These are phyloP conservation scores for Petrolisthes cinctipes DNA, from an alignment of 2,888 invertebrate species.

Conservation along the genomic window DNA sequence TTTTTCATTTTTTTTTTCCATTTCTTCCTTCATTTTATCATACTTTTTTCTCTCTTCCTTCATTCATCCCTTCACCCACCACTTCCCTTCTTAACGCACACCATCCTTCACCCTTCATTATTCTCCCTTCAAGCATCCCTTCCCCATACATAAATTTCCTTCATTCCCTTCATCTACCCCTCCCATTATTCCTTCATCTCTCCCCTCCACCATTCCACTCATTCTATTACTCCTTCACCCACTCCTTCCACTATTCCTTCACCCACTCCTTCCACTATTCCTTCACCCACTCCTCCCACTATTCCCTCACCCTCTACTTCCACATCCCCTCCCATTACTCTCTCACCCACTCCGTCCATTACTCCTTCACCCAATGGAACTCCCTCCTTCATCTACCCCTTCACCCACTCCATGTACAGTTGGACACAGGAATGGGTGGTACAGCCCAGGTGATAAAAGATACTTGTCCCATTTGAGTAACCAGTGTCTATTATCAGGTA, in stretches of 20 bases:
- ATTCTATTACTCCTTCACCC: no score
- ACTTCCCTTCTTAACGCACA: neutral
- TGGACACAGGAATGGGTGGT: no score
- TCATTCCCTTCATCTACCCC: neutral
- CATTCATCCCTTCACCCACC: neutral
- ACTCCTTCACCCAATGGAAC: neutral
- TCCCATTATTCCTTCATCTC: slow-evolving; percentile 3
- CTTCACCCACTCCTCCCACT: neutral
- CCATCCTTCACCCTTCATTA: slow-evolving; percentile 3
- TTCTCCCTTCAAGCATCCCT: neutral
- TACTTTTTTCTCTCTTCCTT: no score
- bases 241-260: neutral
- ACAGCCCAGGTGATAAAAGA: no score
- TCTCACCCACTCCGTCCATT: neutral
- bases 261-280: neutral
- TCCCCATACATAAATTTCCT: neutral
- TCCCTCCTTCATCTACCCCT: no score
- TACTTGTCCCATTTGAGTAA: no score
- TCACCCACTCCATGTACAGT: no score
- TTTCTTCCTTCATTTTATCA: neutral
- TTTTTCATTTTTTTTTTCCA: neutral
- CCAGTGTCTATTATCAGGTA: no score
- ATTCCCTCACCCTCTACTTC: neutral
- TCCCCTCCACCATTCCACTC: neutral
- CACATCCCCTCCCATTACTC: neutral